Evolutionary conservation across 2,113 vertebrate genomes (phyloP), one percentile per base, ranked within the genome.

Genomic region (Chunga burmeisteri): DNA sequence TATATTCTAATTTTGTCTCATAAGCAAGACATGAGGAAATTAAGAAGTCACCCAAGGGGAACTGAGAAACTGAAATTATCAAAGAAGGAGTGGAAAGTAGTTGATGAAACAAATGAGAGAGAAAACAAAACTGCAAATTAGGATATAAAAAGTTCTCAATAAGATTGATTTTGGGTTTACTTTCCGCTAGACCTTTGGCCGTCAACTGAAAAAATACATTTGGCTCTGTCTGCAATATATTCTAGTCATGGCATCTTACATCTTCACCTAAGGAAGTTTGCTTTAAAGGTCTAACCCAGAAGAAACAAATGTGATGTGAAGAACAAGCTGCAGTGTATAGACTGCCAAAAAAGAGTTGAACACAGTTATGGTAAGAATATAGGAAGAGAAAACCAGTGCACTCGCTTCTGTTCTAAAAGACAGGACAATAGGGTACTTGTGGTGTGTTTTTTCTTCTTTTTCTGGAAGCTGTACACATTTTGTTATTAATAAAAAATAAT

Each of bases 1-100:
- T 52, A 32, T 94, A 55, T 89, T 94, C 56, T 84, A 83, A 88
- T 86, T 94, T 93, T 89, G 14, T 58, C 55, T 79, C 46, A 70
- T 44, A 70, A 62, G 70, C 89, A 92, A 86, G 71, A 80, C 38
- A 67, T 10, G 44, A 77, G 15, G 15, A 91, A 91, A 95, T 91
- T 89, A 80, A 83, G 73, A 93, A 62, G 4, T 77, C 34, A 92
- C 32, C 53, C 50, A 81, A 53, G 83, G 63, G 67, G 46, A 90
- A 58, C 20, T 17, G 18, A 78, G 36, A 83, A 16, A 74, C 32
- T 83, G 38, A 94, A 88, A 86, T 95, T 71, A 91, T 58, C 30
- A 81, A 83, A 90, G 59, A 53, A 78, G 20, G 17, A 61, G 61
- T 40, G 26, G 27, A 88, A 96, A 74, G 18, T 12, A 36, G 17